phyloP scores from a whole-genome alignment of 53 echinoderm and acorn worm genomes.

The Antedon mediterranea region DNA sequence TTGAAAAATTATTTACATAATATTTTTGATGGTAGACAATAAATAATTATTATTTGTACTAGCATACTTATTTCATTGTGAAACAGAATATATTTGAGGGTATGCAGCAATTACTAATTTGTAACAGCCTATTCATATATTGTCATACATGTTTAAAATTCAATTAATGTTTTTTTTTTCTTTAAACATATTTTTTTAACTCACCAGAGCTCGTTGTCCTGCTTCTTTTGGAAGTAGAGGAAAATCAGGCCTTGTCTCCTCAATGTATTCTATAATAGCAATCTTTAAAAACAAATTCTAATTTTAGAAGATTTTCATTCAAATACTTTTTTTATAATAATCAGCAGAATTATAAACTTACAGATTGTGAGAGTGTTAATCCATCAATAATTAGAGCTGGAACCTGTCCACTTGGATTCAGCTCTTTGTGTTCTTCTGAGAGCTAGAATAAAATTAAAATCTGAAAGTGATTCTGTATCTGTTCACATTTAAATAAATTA shows the following conservation, averaged over 20 bases:
- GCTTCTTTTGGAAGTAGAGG: slow-evolving; percentile 61
- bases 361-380: slow-evolving; percentile 51
- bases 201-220: slow-evolving; percentile 43
- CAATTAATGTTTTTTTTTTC: too few relatives aligned
- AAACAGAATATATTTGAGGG: too few relatives aligned
- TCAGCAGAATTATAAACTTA: slow-evolving; percentile 37
- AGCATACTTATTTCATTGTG: too few relatives aligned
- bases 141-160: too few relatives aligned
- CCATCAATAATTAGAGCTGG: slow-evolving; percentile 73
- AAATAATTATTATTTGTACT: too few relatives aligned
- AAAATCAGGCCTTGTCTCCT: slow-evolving; percentile 43
- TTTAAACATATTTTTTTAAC: slow-evolving; percentile 4
- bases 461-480: background rate
- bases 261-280: slow-evolving; percentile 78
- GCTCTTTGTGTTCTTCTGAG: slow-evolving; percentile 34
- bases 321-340: too few relatives aligned
- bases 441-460: slow-evolving; percentile 5
- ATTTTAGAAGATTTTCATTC: background rate
- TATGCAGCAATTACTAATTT: too few relatives aligned
- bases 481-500: background rate
- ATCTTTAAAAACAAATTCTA: slow-evolving; percentile 44
- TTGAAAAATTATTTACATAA: background rate
- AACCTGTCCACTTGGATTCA: slow-evolving; percentile 54
- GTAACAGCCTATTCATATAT: too few relatives aligned
- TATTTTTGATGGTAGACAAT: too few relatives aligned